These are phyloP conservation scores for Papilio xuthus DNA, from an alignment of 1,140 invertebrate species.

Conservation along the genomic window DNA sequence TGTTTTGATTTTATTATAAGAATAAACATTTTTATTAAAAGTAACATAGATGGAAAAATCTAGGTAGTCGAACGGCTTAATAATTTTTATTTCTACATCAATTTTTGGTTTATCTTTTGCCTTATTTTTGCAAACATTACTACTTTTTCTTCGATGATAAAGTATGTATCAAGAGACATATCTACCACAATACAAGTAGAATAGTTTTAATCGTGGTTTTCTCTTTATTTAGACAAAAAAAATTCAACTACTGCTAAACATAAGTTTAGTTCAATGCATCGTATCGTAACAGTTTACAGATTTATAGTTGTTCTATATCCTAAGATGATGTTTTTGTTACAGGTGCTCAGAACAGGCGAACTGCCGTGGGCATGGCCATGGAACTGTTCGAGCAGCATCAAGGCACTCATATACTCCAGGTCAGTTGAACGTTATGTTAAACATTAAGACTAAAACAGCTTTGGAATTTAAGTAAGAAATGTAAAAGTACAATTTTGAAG, in stretches of 20 bases:
- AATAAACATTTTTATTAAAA: constrained; percentile 17
- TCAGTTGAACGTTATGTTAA: constrained; percentile 63
- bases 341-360: constrained; percentile 88
- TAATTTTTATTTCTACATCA: neutral
- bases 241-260: no score
- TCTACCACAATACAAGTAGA: no score
- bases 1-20: constrained; percentile 27
- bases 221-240: no score
- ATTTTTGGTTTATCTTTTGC: no score
- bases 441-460: neutral
- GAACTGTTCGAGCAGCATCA: constrained; percentile 98
- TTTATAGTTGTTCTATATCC: constrained; percentile 1
- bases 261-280: no score
- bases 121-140: no score
- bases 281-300: no score
- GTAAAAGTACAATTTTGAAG: neutral
- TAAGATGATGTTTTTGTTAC: constrained; percentile 74
- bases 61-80: neutral
- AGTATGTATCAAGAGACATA: no score
- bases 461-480: no score
- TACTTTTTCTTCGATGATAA: no score
- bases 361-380: constrained; percentile 85
- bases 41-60: no score
- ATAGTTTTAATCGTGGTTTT: no score
- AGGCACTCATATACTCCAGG: constrained; percentile 98